Conservation (phyloP, 2,113 vertebrate genomes). For the Daphoenositta chrysoptera region DNA sequence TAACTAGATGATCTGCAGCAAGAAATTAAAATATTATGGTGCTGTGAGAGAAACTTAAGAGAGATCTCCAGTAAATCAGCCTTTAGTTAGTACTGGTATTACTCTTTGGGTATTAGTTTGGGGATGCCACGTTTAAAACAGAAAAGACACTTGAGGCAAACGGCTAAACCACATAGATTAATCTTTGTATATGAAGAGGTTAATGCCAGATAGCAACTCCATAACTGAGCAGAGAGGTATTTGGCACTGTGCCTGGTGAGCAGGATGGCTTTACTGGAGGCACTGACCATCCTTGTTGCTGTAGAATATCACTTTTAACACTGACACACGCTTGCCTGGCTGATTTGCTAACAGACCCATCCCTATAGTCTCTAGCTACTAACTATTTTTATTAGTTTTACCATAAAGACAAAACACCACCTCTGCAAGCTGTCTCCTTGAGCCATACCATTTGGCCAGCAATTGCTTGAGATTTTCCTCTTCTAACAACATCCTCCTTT, state of each 20-base stretch:
- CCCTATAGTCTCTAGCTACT: not conserved
- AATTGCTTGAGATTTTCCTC: not conserved
- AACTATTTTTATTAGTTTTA: not conserved
- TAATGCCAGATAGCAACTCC: not conserved
- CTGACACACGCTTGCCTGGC: not conserved
- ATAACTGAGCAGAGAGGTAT: not conserved
- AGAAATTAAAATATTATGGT: not conserved
- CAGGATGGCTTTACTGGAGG: not conserved
- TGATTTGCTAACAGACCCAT: not conserved
- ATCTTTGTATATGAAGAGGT: not conserved
- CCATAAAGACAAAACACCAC: not conserved
- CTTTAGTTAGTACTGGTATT: not conserved
- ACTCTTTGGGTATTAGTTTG: not conserved
- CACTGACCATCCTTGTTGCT: not conserved
- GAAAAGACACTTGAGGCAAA: not conserved
- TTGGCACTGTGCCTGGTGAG: not conserved
- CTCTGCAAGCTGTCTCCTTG: not conserved
- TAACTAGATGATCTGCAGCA: not conserved
- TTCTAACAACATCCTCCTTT: not conserved
- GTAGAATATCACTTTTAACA: not conserved
- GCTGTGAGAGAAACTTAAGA: not conserved
- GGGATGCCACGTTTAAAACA: not conserved
- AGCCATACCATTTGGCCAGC: not conserved
- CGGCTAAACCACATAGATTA: not conserved
- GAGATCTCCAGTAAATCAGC: not conserved